phyloP scores from a whole-genome alignment of 2,113 vertebrate species.

The Lamprotornis superbus region DNA sequence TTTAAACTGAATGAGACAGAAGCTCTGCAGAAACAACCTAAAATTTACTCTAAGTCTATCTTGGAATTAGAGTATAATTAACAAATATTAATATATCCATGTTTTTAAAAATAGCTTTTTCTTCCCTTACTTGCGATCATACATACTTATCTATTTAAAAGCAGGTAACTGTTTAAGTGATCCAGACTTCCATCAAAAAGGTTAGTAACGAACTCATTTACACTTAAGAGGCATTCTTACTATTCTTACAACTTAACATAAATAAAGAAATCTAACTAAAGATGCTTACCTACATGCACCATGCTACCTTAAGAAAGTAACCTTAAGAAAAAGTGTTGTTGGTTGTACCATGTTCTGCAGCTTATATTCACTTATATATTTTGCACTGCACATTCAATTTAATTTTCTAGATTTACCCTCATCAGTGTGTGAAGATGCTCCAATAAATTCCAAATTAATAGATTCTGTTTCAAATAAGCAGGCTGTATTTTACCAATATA shows the following conservation, averaged over 20 bases:
- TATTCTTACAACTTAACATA: not conserved
- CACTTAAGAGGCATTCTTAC: not conserved
- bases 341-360: not conserved
- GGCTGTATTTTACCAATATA: not conserved
- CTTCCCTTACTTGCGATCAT: not conserved
- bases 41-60: not conserved
- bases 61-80: not conserved
- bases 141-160: not conserved
- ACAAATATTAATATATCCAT: not conserved
- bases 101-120: not conserved
- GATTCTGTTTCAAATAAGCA: not conserved
- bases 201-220: not conserved
- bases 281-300: not conserved
- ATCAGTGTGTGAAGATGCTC: constrained; percentile 5
- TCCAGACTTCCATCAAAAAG: not conserved
- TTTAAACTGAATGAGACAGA: not conserved
- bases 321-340: not conserved
- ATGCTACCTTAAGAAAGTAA: not conserved
- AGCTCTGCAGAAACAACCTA: not conserved
- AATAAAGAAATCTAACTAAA: not conserved
- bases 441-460: constrained; percentile 41
- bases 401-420: constrained; percentile 49
- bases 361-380: not conserved
- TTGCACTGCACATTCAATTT: not conserved
- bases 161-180: not conserved